Conservation (phyloP, 2,888 invertebrate species). For the Xestia rhomboidea region DNA sequence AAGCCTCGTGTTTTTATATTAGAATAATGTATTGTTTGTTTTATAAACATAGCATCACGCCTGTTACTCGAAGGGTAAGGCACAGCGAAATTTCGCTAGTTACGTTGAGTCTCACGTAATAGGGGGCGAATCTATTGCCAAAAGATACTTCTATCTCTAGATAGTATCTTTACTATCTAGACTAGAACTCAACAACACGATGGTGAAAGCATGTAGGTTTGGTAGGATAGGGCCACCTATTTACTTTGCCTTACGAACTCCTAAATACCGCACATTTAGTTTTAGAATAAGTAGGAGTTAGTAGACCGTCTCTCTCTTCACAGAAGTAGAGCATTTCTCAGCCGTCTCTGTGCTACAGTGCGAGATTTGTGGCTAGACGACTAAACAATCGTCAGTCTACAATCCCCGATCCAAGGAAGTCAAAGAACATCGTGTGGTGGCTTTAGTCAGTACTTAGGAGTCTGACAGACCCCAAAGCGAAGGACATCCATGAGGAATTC, state of each 20-base stretch:
- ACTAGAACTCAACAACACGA: background rate
- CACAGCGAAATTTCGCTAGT: background rate
- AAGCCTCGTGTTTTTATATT: background rate
- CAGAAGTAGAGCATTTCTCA: background rate
- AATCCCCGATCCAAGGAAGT: background rate
- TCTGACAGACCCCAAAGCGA: background rate
- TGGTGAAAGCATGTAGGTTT: background rate
- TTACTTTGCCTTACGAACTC: background rate
- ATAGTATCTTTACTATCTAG: background rate
- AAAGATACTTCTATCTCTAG: background rate
- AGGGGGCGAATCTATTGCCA: background rate
- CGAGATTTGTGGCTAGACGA: background rate
- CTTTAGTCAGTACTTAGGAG: background rate
- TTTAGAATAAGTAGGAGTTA: background rate
- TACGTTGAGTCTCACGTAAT: background rate
- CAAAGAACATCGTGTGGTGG: background rate
- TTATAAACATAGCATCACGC: background rate
- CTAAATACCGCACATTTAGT: background rate
- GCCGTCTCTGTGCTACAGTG: background rate
- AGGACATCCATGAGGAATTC: background rate
- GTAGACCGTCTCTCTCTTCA: background rate
- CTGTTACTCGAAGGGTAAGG: background rate
- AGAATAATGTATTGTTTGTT: background rate
- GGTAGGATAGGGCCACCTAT: no score
- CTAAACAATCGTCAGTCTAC: background rate